Evolutionary conservation across 2,888 invertebrate species (phyloP).

Genomic region (Didymodactylos carnosus): DNA sequence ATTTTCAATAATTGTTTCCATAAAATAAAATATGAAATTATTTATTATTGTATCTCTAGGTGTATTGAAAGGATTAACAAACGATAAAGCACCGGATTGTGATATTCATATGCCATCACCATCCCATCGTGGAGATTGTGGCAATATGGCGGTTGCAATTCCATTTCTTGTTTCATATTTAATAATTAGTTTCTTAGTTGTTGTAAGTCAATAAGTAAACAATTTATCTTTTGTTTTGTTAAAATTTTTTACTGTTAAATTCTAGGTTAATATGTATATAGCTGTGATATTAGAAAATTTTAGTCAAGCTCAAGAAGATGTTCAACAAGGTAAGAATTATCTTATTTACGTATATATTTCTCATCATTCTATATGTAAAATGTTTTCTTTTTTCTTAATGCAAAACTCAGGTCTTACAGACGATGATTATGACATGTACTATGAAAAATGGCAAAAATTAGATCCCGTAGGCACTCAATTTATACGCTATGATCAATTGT

Average conservation of each 20-base stretch:
- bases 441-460: conserved; percentile 96
- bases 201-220: background rate
- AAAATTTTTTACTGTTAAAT: background rate
- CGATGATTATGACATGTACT: conserved; percentile 98
- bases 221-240: background rate
- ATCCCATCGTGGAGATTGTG: conserved; percentile 47
- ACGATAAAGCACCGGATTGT: conserved; percentile 46
- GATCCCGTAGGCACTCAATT: conserved; percentile 97
- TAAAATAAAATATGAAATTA: no score
- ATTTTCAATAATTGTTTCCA: no score
- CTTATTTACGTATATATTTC: background rate
- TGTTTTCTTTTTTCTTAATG: background rate
- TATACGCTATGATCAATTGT: conserved; percentile 75
- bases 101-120: conserved; percentile 15
- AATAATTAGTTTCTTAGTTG: conserved; percentile 85
- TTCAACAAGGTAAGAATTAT: conserved; percentile 36
- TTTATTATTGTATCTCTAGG: no score
- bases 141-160: conserved; percentile 75
- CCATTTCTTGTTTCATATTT: conserved; percentile 82
- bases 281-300: conserved; percentile 98
- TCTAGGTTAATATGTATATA: conserved; percentile 74
- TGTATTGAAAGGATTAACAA: conserved; percentile 11
- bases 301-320: conserved; percentile 91
- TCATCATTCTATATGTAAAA: background rate
- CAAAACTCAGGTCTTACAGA: conserved; percentile 49